Percentiles rank a stretch among this genome's conserved stretches.
phyloP scores from a whole-genome alignment of 2,797 vertebrate genomes.

The Hapalemur alaotrensis region DNA sequence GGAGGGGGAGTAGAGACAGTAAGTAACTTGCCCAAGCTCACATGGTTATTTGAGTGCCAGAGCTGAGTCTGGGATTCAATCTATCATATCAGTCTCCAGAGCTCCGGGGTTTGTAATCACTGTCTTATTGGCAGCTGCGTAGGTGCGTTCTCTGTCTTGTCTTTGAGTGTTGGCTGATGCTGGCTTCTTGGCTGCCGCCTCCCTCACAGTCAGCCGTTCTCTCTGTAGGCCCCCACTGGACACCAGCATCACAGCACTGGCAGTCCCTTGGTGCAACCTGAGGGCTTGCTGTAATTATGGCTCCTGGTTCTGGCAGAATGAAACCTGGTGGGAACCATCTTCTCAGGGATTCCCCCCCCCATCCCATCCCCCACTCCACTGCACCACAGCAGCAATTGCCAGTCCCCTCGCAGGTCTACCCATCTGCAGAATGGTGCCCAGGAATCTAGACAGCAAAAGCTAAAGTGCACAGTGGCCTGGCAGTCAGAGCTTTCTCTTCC shows the following conservation, averaged over 20 bases:
- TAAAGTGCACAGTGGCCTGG: background rate
- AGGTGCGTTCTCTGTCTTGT: background rate
- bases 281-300: background rate
- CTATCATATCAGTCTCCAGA: background rate
- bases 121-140: background rate
- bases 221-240: background rate
- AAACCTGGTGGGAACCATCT: background rate
- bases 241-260: too few relatives aligned
- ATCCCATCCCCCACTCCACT: background rate
- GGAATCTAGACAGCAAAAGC: background rate
- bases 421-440: background rate
- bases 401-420: background rate
- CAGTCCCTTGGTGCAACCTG: background rate
- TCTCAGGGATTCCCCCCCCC: background rate
- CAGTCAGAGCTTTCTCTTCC: background rate
- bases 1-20: background rate
- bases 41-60: background rate
- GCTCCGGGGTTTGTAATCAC: background rate
- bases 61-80: background rate
- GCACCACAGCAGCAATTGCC: background rate
- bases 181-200: background rate
- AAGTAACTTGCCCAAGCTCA: background rate
- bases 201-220: background rate
- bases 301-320: background rate
- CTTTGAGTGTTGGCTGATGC: background rate